Evolutionary conservation across 2,797 vertebrate species (phyloP).

Genomic region (Loriculus beryllinus): DNA sequence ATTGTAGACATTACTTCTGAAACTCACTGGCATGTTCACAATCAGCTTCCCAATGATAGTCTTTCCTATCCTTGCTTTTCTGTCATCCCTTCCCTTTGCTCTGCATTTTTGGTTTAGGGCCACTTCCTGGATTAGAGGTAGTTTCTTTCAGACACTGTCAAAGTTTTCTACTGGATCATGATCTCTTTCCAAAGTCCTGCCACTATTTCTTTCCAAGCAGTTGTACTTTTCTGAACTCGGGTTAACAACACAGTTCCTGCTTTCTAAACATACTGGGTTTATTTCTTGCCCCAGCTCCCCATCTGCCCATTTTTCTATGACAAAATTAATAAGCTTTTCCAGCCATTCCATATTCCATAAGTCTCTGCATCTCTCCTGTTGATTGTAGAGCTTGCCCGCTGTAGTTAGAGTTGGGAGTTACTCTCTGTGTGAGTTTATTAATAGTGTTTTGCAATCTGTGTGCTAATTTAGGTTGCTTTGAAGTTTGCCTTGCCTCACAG

Average conservation of each 20-base stretch:
- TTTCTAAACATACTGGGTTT: not conserved
- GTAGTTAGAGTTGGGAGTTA: not conserved
- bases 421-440: not conserved
- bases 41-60: not conserved
- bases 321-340: not conserved
- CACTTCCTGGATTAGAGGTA: not conserved
- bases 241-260: not conserved
- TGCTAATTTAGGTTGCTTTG: slow-evolving; percentile 28
- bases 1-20: not conserved
- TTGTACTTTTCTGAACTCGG: not conserved
- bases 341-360: rapidly evolving
- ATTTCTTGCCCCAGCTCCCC: not conserved
- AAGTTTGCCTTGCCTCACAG: slow-evolving; percentile 21
- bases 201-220: not conserved
- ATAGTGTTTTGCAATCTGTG: not conserved
- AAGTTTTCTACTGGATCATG: not conserved
- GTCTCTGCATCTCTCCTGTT: not conserved
- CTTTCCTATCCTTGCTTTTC: not conserved
- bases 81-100: not conserved
- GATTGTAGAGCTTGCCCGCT: not conserved
- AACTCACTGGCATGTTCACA: not conserved
- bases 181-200: not conserved
- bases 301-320: not conserved
- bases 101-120: not conserved
- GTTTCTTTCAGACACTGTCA: not conserved